Conservation (phyloP, 2,888 invertebrate species). For the Steinernema hermaphroditum region DNA sequence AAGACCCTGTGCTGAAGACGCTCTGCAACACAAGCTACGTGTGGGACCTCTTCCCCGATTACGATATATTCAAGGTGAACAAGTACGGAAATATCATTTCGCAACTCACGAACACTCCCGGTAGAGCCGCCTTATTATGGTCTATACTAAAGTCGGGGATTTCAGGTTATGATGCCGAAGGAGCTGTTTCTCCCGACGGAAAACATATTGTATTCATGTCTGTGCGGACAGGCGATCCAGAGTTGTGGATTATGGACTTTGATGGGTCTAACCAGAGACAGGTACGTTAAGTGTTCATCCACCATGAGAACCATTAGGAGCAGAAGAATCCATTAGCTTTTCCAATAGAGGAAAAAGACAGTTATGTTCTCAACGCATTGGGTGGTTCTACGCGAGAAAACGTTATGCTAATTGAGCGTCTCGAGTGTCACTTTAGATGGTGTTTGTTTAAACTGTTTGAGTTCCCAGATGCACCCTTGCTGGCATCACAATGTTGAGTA, state of each 20-base stretch:
- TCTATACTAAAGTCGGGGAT: not conserved
- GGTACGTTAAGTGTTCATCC: conserved; percentile 1
- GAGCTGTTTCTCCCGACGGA: conserved; percentile 49
- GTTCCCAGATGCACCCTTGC: too few relatives aligned
- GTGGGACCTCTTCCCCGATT: conserved; percentile 48
- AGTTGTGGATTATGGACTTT: conserved; percentile 46
- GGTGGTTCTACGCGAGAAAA: too few relatives aligned
- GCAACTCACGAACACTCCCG: conserved; percentile 40
- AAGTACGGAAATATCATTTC: conserved; percentile 41
- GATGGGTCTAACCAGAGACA: conserved; percentile 39
- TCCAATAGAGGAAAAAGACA: too few relatives aligned
- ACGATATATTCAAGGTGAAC: conserved; percentile 47
- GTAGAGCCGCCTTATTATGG: conserved; percentile 9
- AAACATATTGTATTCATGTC: conserved; percentile 49
- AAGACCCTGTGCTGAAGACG: conserved; percentile 41
- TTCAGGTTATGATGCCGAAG: conserved; percentile 50
- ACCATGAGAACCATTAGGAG: not conserved
- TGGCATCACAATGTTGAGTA: too few relatives aligned
- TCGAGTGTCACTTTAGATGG: too few relatives aligned
- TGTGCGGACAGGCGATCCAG: conserved; percentile 45
- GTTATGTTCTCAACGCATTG: too few relatives aligned
- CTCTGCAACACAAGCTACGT: conserved; percentile 50
- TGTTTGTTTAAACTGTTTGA: too few relatives aligned
- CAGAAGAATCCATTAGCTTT: conserved; percentile 6
- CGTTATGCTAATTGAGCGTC: too few relatives aligned